Evolutionary conservation across 53 echinoderm and acorn worm species (phyloP), one percentile per base, ranked within the genome.

Genomic region (Mesocentrotus franciscanus): DNA sequence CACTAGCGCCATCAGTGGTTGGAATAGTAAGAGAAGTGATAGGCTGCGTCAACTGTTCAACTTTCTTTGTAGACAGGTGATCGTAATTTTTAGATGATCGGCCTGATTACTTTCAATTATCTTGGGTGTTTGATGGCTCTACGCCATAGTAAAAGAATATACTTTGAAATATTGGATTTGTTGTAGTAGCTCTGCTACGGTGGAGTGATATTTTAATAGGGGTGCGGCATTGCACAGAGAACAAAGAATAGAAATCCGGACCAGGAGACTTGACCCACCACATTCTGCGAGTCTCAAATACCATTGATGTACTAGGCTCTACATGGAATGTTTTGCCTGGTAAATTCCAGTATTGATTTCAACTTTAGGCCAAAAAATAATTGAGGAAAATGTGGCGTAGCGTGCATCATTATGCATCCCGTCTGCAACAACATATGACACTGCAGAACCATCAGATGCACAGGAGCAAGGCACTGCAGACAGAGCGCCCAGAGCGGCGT

Each of bases 401-500:
- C 39, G 70, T 91, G 35, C 91, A 91, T 62, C 91, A 39, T 34
- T 42, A 66, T 64, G 91, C 91, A 10, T 66, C 36, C 64, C 27
- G 62, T 27, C 33, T 66, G 6, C 56, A 91, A 16, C 64, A 70
- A 6, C 70, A 36, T 64, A 16, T 70, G 20, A 66, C 29, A 42
- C n/a, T 58, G 4, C 87, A 26, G 29, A 87, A 87, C 58, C 11
- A 18, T 87, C 87, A 33, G 87, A 87, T 58, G 27, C 58, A 87
- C 56, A 5, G 59, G 26, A 13, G 64, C 66, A 64, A 56, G 91
- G 15, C 66, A 66, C 18, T 91, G n/a, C 24, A 91, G 91, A 36
- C 64, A 66, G 9, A 36, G 30, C 4, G 61, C 96, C 20, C 64
- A 70, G 60, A 95, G 95, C 60, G 97, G 96, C 18, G 97, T 97